Evolutionary conservation across 2,113 vertebrate genomes (phyloP), one percentile per base, ranked within the genome.

Genomic region (Pseudolaguvia tuberculata): DNA sequence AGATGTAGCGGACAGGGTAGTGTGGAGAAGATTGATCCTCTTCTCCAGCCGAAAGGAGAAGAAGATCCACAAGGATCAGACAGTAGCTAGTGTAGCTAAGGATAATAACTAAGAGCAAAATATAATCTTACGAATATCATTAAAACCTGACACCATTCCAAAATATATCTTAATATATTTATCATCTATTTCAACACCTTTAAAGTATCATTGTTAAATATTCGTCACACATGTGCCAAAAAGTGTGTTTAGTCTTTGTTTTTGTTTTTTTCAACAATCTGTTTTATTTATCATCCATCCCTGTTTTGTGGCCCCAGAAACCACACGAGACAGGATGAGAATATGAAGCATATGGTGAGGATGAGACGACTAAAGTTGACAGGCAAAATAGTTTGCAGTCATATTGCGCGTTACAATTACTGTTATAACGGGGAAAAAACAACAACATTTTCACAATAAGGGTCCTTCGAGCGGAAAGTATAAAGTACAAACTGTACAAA

Each of bases 281-380:
- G 2, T 45, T 12, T 14, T 39, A 62, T 39, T 62, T 10, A 2
- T 14, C 31, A 18, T 63, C 29, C 29, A 42, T 39, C n/a, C 2
- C 5, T 45, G n/a, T 47, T 47, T 25, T 47, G 39, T 65, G 42
- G 62, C n/a, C 62, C 3, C 21, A 47, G 21, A 47, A 65, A 47
- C n/a, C 21, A 9, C 42, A 17, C 3, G 21, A 65, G 42, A 25
- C 62, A 47, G 42, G 62, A 47, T 25, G 21, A 47, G 62, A 47
- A 47, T 65, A n/a, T 23, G 13, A 47, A 65, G 39, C 62, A 15
- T 47, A 25, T 47, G 42, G 39, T 47, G 62, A 25, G 13, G 62
- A 65, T 18, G 21, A 65, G 61, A 63, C 21, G 12, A 63, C 18
- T 23, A 39, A 67, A 50, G 15, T 27, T 67, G 63, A 67, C 45